A percentile compares a stretch with the other conserved stretches of the same genome.
Conservation (phyloP, 2,888 invertebrate species). For the Lepetodrilus schrolli region DNA sequence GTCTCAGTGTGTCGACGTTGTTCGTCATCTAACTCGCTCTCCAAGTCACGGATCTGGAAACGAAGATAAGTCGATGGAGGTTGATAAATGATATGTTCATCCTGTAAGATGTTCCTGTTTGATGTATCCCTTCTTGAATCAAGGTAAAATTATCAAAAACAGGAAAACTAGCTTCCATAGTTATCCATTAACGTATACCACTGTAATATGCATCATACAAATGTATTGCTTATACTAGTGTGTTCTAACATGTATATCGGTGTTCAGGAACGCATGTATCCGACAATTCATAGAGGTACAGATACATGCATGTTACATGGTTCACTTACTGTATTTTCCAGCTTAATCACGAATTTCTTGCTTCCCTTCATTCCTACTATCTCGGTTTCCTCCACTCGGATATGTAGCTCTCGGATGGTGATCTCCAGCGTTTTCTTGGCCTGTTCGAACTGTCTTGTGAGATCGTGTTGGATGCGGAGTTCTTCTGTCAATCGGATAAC, state of each 20-base stretch:
- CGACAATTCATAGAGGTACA: neutral
- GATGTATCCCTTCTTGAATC: no score
- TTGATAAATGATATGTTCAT: no score
- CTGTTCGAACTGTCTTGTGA: constrained; percentile 98
- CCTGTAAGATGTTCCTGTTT: no score
- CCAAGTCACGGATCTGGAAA: constrained; percentile 73
- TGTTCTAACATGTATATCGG: no score
- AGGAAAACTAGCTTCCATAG: no score
- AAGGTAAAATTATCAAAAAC: no score
- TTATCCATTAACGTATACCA: no score
- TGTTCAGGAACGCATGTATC: no score
- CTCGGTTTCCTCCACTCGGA: constrained; percentile 96
- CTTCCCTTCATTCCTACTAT: constrained; percentile 98
- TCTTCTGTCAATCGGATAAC: constrained; percentile 98
- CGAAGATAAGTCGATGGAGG: no score
- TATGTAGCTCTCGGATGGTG: constrained; percentile 96
- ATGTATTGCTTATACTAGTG: no score
- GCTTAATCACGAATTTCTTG: constrained; percentile 98
- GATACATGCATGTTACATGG: no score
- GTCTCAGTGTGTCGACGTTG: constrained; percentile 99
- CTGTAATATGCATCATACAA: no score
- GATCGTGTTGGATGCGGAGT: constrained; percentile 98
- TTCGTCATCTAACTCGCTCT: constrained; percentile 94
- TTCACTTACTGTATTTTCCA: constrained; percentile 85
- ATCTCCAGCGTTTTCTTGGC: constrained; percentile 97